Evolutionary conservation across 2,113 vertebrate genomes (phyloP), one percentile per base, ranked within the genome.

Genomic region (Ceratotherium simum): DNA sequence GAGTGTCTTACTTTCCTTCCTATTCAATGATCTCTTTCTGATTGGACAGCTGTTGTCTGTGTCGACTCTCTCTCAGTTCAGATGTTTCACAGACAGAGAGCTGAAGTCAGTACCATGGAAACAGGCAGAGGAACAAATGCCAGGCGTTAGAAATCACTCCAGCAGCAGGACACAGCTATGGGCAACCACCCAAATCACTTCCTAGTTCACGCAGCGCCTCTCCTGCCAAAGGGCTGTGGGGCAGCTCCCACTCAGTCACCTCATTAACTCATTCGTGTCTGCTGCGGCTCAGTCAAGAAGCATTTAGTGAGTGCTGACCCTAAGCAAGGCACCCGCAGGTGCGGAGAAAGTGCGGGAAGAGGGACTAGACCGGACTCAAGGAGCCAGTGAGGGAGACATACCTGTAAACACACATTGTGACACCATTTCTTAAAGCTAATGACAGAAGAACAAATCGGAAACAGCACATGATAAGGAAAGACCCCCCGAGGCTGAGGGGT

Each of bases 321-420:
- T 48, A 10, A 17, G 18, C 8, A 12, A 36, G 58, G 46, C 20
- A 4, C 36, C 12, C 5, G 78, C 10, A 27, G 58, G 70, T 1
- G 8, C 51, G 39, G 39, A 70, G 75, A 79, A 21, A 1, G 51
- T 23, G 20, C 42, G 69, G 31, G 46, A 21, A 80, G 36, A 33
- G 33, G 48, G 27, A 72, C 0, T 39, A n/a, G 36, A 21, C 8
- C 11, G 21, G 2, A 12, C 46, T 23, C 70, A 56, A 62, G 56
- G 3, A 78, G 39, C 54, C 31, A 48, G 29, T 1, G 8, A 78
- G 67, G 5, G 5, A 58, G 36, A 51, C 11, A 36, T 14, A 33
- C 0, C 1, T 0, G 21, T 3, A 25, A 16, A 79, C 20, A 39
- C 13, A 17, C 60, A 48, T 21, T 13, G 18, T 14, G 25, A 17